These are phyloP conservation scores for Gastracanthus pulcherrimus DNA, from an alignment of 2,888 invertebrate species.

Conservation along the genomic window DNA sequence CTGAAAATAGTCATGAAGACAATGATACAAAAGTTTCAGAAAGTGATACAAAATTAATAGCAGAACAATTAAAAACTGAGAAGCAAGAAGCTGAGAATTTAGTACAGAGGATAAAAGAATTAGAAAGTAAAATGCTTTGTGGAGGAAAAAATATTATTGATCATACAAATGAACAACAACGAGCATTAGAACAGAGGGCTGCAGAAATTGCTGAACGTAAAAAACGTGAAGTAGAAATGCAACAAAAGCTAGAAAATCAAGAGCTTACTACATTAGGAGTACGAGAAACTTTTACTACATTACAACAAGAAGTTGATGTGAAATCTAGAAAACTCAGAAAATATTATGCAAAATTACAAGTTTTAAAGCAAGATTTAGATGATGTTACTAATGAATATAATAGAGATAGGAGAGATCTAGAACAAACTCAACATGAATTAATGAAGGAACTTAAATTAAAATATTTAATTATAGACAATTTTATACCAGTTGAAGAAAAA, in stretches of 20 bases:
- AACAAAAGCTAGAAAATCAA: slow-evolving; percentile 94
- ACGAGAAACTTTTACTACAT: slow-evolving; percentile 91
- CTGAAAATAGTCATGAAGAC: slow-evolving; percentile 77
- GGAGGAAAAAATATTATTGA: slow-evolving; percentile 97
- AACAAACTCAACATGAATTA: slow-evolving; percentile 94
- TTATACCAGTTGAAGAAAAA: slow-evolving; percentile 91
- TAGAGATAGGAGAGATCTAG: slow-evolving; percentile 93
- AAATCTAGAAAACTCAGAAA: slow-evolving; percentile 96
- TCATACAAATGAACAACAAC: slow-evolving; percentile 95
- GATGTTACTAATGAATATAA: slow-evolving; percentile 94
- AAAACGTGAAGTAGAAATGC: slow-evolving; percentile 91
- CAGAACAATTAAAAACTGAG: slow-evolving; percentile 83
- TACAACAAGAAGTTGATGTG: slow-evolving; percentile 98
- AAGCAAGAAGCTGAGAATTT: slow-evolving; percentile 87
- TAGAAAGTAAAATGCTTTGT: slow-evolving; percentile 96
- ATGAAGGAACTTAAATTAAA: slow-evolving; percentile 94
- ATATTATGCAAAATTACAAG: slow-evolving; percentile 89
- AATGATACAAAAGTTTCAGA: slow-evolving; percentile 68
- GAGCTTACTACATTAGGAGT: slow-evolving; percentile 95
- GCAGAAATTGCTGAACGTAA: slow-evolving; percentile 94
- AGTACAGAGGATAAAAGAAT: slow-evolving; percentile 86
- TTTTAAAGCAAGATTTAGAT: slow-evolving; percentile 86
- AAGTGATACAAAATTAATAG: slow-evolving; percentile 80
- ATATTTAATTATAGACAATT: slow-evolving; percentile 92
- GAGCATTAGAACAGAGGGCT: slow-evolving; percentile 90